These are phyloP conservation scores for Falco berigora DNA, from an alignment of 2,797 vertebrate species.

Conservation along the genomic window DNA sequence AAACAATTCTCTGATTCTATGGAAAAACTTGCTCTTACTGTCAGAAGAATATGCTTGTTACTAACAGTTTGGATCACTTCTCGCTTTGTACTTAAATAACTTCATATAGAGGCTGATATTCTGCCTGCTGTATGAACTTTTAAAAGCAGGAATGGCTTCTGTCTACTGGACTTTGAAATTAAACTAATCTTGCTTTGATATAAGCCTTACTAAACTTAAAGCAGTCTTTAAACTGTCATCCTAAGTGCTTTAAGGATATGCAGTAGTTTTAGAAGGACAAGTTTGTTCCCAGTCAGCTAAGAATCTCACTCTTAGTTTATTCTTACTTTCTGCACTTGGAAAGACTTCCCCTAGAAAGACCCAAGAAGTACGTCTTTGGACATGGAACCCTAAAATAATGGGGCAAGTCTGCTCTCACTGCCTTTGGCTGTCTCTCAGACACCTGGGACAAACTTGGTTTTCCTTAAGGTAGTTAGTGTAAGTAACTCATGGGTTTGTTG, in stretches of 20 bases:
- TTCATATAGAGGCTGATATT: neutral
- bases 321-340: neutral
- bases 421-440: neutral
- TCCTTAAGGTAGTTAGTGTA: neutral
- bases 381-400: fast-evolving
- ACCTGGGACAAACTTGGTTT: neutral
- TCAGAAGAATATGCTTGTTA: neutral
- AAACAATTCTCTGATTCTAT: neutral
- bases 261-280: neutral
- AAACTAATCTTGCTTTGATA: neutral
- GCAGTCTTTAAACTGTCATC: neutral
- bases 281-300: neutral
- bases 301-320: fast-evolving
- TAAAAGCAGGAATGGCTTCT: neutral
- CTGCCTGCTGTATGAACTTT: neutral
- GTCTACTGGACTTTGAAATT: neutral
- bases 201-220: neutral
- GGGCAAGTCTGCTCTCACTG: no score
- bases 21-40: neutral
- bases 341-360: neutral
- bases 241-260: neutral
- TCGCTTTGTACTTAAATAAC: neutral
- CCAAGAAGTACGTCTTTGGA: neutral
- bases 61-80: neutral
- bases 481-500: neutral